These are phyloP conservation scores for Diachasma alloeum DNA, from an alignment of 1,140 invertebrate genomes.

Conservation along the genomic window DNA sequence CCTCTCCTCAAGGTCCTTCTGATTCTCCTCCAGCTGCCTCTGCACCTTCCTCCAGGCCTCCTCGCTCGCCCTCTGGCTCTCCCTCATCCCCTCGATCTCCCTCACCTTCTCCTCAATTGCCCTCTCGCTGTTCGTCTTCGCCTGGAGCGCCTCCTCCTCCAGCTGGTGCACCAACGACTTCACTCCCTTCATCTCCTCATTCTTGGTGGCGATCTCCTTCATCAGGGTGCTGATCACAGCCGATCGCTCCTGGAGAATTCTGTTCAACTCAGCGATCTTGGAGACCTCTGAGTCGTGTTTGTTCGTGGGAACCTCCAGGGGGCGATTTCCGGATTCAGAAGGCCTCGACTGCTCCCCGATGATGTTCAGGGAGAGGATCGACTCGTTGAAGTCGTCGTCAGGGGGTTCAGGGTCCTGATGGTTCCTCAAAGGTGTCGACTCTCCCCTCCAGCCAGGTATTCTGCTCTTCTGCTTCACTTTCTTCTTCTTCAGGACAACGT, in stretches of 20 bases:
- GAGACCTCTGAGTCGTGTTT: neutral
- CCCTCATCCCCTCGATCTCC: constrained; percentile 38
- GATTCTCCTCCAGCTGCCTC: constrained; percentile 41
- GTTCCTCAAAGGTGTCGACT: neutral
- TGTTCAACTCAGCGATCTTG: constrained; percentile 46
- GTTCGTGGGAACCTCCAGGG: neutral
- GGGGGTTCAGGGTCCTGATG: neutral
- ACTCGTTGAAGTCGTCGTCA: neutral
- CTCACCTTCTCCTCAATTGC: constrained; percentile 31
- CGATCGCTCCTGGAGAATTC: constrained; percentile 47
- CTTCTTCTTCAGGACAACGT: neutral
- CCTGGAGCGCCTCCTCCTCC: constrained; percentile 33
- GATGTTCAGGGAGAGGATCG: neutral
- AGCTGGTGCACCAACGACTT: constrained; percentile 34
- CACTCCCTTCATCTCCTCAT: constrained; percentile 30
- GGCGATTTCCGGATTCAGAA: neutral
- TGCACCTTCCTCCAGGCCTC: constrained; percentile 38
- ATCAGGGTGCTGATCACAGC: constrained; percentile 43
- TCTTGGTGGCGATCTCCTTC: constrained; percentile 40
- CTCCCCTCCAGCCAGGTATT: neutral
- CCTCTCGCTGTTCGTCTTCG: constrained; percentile 38
- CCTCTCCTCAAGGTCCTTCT: constrained; percentile 26
- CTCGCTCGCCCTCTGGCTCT: constrained; percentile 32
- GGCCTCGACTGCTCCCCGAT: neutral
- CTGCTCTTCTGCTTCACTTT: neutral